These are phyloP conservation scores for Rhinichthys klamathensis DNA, from an alignment of 2,113 vertebrate genomes.

Conservation along the genomic window DNA sequence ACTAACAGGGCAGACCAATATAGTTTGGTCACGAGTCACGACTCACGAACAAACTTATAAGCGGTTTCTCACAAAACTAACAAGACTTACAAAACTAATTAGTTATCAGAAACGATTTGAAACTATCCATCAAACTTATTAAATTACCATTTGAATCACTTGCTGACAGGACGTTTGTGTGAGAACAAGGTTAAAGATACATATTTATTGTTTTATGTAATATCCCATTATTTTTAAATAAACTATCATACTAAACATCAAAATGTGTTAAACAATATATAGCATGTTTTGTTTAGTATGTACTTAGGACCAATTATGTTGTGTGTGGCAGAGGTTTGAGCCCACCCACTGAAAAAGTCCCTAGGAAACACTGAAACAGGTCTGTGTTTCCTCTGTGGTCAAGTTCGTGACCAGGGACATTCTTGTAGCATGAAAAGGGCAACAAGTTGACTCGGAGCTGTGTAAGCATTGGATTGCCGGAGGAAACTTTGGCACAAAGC, in stretches of 20 bases:
- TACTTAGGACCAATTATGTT: neutral
- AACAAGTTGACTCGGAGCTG: neutral
- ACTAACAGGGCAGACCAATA: no score
- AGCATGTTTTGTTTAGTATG: neutral
- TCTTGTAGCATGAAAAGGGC: conserved; percentile 11
- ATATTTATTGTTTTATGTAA: neutral
- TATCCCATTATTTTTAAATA: neutral
- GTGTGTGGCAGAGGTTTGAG: neutral
- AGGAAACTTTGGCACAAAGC: neutral
- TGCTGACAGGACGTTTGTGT: neutral
- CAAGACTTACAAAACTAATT: neutral
- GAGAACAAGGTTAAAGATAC: neutral
- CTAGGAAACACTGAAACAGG: neutral
- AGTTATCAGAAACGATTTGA: neutral
- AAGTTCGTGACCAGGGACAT: neutral
- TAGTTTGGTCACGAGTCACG: no score
- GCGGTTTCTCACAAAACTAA: no score
- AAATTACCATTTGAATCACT: neutral
- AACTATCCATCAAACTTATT: neutral
- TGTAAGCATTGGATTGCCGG: neutral
- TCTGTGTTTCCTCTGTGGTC: conserved; percentile 13
- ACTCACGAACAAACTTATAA: no score
- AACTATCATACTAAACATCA: neutral
- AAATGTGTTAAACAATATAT: neutral
- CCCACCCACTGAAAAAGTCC: neutral